phyloP scores from a whole-genome alignment of 2,888 invertebrate species.

The Cantharis flavilabris region DNA sequence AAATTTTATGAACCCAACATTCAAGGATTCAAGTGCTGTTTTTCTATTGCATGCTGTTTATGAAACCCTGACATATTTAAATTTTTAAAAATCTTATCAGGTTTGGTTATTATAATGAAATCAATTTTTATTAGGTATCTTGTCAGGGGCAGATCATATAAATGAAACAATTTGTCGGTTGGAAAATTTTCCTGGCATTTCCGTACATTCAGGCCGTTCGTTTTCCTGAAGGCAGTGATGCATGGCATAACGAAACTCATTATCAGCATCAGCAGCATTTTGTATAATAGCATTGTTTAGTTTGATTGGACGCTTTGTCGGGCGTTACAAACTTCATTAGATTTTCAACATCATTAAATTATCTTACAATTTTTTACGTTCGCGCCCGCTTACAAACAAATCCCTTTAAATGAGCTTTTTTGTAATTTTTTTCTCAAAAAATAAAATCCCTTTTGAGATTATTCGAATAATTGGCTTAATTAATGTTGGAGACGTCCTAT shows the following conservation, averaged over 20 bases:
- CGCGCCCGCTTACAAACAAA: neutral
- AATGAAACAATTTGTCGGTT: constrained; percentile 17
- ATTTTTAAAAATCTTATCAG: neutral
- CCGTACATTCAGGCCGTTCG: neutral
- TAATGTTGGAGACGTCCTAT: neutral
- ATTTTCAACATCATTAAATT: neutral
- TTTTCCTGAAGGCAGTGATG: constrained; percentile 7
- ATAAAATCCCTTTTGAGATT: neutral
- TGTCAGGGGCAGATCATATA: neutral
- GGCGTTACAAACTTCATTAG: neutral
- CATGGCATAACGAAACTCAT: constrained; percentile 16
- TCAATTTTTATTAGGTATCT: neutral
- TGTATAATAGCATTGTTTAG: constrained; percentile 6
- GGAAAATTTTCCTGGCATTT: constrained; percentile 3
- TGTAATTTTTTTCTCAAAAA: neutral
- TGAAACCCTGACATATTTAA: neutral
- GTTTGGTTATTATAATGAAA: neutral
- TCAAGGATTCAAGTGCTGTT: neutral
- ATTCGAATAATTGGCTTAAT: neutral
- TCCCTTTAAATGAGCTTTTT: neutral
- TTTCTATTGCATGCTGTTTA: neutral
- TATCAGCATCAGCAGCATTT: constrained; percentile 15
- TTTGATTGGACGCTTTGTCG: neutral
- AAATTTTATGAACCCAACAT: neutral
- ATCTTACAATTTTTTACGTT: neutral